Base-by-base conservation (phyloP, 1,140 invertebrate genomes). In the Pygmarrhopalites habei region DNA sequence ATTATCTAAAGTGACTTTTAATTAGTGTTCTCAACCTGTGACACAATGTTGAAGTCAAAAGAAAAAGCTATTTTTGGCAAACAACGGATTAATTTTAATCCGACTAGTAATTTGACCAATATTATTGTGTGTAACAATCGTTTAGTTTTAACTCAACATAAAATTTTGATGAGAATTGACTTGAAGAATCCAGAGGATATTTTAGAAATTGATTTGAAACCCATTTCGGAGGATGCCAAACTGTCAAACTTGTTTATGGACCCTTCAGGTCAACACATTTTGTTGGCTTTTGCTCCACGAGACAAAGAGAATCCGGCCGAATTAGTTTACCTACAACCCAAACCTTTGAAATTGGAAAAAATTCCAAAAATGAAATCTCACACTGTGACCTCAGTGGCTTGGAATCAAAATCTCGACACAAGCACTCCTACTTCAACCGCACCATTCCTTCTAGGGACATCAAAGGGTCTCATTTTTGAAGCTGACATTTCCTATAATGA, bases 391-490 rank as follows among this genome's bases (percentile, higher is more conserved):
- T 85, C 90, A 53, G 88, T 97, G 1, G 93, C 85, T 0, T 97
- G 93, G 88, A 94, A 93, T 77, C 83, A 81, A 69, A 17, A 5
- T 10, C 3, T 56, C 3, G 14, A 21, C 28, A 56, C 83, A 2
- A 55, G 39, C 53, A 79, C 75, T 4, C 82, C 82, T 1, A 85
- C 86, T 1, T 47, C 64, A 12, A 81, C 79, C 23, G 88, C 88
- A 2, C 82, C 88, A 1, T 92, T 96, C 67, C 76, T 97, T 21
- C 72, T 96, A 2, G 94, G 93, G 21, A 95, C 92, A 0, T 89
- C 88, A 17, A 89, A 88, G 74, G 94, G 92, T 23, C 75, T 91
- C n/a, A 88, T 97, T 68, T 85, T 94, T 76, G 93, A 96, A 75
- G 90, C 88, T 1, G 91, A 95, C 75, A 79, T 97, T 44, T 82